Evolutionary conservation across 2,797 vertebrate species (phyloP), one percentile per base, ranked within the genome.

Genomic region (Decapterus maruadsi): DNA sequence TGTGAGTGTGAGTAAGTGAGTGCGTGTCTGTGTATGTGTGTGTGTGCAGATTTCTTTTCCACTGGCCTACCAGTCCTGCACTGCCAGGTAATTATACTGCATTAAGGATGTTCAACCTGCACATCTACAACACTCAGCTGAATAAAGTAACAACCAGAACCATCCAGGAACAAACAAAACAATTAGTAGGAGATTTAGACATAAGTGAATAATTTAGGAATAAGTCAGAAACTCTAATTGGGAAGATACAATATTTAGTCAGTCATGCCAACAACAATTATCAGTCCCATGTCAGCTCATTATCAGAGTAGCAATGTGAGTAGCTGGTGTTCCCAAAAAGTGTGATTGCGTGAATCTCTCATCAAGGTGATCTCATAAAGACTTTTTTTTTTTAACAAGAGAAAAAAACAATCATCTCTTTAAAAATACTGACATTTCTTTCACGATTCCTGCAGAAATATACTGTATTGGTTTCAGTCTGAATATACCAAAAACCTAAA

Each of bases 221-320:
- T 13, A 72, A 59, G 7, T 66, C 3, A 36, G 20, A 51, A 45
- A 29, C 45, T 54, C 22, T 38, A 19, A 55, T 53, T 51, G 31
- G 12, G 12, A 29, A 16, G 60, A 73, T 12, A 43, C 75, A 73
- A 76, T 64, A 62, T 67, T 81, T 17, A 38, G 26, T 51, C 14
- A 3, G 8, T 77, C 61, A 65, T 36, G 38, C 19, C 4, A 76
- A 64, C 13, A 72, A 60, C 20, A 60, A 68, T 58, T 75, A 59
- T 66, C 67, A 61, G 67, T 76, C 74, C 58, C 54, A 4, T 48
- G 60, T 81, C 76, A 81, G 36, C 60, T 77, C 68, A 68, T 80
- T 66, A 68, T 8, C n/a, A 36, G 53, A 79, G 50, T 12, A 13
- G 5, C 3, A 1, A 45, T 54, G 78, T 78, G 63, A 72, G 50